Evolutionary conservation across 1,140 invertebrate genomes (phyloP).

Genomic region (Gryllus bimaculatus): DNA sequence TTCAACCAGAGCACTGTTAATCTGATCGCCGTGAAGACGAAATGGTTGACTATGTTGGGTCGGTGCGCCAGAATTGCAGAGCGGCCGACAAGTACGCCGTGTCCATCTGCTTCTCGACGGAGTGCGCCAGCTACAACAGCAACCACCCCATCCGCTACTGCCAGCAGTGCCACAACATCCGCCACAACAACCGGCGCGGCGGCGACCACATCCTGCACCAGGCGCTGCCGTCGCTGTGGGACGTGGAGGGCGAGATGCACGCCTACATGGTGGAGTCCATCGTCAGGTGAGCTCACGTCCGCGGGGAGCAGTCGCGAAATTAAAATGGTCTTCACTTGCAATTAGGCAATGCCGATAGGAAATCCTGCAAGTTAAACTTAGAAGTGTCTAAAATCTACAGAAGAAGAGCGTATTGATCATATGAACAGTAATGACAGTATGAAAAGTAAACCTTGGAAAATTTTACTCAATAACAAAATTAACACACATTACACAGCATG

Average conservation of each 20-base stretch:
- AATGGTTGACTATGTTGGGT: too few species aligned
- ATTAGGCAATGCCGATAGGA: too few species aligned
- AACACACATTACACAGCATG: too few species aligned
- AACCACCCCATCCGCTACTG: conserved; percentile 94
- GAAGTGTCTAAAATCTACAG: too few species aligned
- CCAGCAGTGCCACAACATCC: conserved; percentile 76
- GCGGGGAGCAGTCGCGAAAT: neutral
- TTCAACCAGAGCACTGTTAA: too few species aligned
- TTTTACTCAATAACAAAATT: too few species aligned
- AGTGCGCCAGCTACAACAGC: conserved; percentile 92
- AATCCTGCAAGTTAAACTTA: too few species aligned
- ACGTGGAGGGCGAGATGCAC: conserved; percentile 81
- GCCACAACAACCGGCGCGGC: conserved; percentile 75
- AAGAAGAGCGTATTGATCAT: too few species aligned
- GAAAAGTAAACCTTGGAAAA: too few species aligned
- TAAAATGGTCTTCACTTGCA: too few species aligned
- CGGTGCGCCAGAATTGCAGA: conserved; percentile 69
- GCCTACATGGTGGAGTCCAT: conserved; percentile 94
- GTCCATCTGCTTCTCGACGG: conserved; percentile 91
- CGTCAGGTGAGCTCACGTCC: conserved; percentile 57
- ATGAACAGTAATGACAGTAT: too few species aligned
- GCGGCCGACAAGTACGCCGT: conserved; percentile 87
- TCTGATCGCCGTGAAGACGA: too few species aligned
- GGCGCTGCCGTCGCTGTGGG: conserved; percentile 73
- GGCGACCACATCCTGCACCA: conserved; percentile 84